A percentile compares a stretch with the other conserved stretches of the same genome.
Evolutionary conservation across 2,113 vertebrate species (phyloP).

Genomic region (Microtus montanus): DNA sequence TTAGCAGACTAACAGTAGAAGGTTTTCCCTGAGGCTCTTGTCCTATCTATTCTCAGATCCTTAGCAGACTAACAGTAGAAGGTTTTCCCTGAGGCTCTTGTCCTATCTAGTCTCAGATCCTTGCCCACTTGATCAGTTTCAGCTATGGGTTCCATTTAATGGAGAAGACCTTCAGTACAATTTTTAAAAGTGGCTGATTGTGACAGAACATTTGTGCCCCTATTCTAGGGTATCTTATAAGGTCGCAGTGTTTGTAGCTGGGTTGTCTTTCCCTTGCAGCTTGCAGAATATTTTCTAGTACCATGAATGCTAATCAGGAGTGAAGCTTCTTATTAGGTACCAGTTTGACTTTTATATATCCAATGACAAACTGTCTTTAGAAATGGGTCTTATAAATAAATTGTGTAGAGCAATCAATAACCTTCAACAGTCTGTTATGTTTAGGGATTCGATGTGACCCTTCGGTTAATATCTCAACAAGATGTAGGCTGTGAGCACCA

Average conservation of each 20-base stretch:
- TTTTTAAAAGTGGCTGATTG: neutral
- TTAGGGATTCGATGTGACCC: neutral
- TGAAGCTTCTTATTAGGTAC: neutral
- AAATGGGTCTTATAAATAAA: neutral
- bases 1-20: neutral
- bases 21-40: neutral
- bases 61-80: neutral
- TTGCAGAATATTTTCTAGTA: neutral
- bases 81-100: neutral
- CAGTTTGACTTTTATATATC: neutral
- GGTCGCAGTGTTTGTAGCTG: neutral
- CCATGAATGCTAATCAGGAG: neutral
- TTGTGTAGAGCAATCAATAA: neutral
- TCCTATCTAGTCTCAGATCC: neutral
- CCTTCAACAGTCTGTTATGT: neutral
- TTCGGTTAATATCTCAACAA: neutral
- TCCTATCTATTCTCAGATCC: neutral
- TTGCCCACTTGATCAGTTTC: neutral
- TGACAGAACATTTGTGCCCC: neutral
- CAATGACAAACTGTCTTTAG: neutral
- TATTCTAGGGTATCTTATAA: neutral
- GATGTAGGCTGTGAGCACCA: neutral
- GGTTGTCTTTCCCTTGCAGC: neutral
- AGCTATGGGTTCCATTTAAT: neutral
- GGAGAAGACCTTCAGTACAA: neutral